Conservation (phyloP, 1,140 invertebrate genomes). For the Drosophila yakuba region DNA sequence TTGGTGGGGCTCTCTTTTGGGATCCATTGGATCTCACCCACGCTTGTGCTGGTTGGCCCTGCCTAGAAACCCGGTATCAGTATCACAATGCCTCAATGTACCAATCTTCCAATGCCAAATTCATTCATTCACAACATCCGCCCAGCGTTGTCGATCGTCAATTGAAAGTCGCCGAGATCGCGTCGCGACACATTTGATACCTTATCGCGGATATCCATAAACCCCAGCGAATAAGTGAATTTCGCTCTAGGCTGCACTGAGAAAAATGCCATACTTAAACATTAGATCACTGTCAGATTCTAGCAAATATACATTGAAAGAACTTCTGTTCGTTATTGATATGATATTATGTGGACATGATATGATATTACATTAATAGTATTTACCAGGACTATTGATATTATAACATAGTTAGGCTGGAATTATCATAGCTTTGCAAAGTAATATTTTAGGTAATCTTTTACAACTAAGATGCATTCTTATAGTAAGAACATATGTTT, state of each 20-base stretch:
- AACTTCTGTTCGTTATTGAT: too few species aligned
- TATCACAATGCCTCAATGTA: slow-evolving; percentile 14
- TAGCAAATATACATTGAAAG: too few species aligned
- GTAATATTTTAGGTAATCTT: too few species aligned
- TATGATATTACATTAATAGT: too few species aligned
- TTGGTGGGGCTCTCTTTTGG: slow-evolving; percentile 11
- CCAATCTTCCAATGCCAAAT: slow-evolving; percentile 44
- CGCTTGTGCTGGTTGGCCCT: slow-evolving; percentile 9
- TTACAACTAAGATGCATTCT: too few species aligned
- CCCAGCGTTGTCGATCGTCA: slow-evolving; percentile 28
- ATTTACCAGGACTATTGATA: too few species aligned
- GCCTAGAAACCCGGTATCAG: slow-evolving; percentile 17
- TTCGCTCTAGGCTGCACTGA: slow-evolving; percentile 36
- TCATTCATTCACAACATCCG: slow-evolving; percentile 55
- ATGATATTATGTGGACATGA: too few species aligned
- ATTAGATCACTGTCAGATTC: too few species aligned
- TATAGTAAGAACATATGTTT: neutral
- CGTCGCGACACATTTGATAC: slow-evolving; percentile 48
- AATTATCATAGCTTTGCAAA: too few species aligned
- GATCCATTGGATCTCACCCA: slow-evolving; percentile 23
- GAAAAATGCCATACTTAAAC: too few species aligned
- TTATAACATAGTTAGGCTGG: too few species aligned
- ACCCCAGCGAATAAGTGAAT: slow-evolving; percentile 17
- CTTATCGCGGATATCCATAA: slow-evolving; percentile 36
- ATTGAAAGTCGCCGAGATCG: slow-evolving; percentile 48